Conservation (phyloP, 2,888 invertebrate species). For the Myathropa florea region DNA sequence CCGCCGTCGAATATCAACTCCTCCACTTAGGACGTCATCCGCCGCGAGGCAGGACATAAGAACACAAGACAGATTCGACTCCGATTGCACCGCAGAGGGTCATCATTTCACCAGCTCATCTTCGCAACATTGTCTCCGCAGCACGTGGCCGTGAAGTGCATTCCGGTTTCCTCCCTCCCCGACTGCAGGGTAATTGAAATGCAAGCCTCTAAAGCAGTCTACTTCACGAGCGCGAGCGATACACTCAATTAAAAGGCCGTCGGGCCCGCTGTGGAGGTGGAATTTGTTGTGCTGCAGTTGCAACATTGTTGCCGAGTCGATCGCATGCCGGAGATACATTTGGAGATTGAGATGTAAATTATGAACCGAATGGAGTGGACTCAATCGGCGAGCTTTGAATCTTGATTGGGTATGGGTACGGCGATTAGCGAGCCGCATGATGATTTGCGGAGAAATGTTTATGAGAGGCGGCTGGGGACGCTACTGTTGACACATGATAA, state of each 20-base stretch:
- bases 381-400: neutral
- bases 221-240: slow-evolving; percentile 26
- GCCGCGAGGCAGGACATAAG: neutral
- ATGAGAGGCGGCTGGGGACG: slow-evolving; percentile 1
- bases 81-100: neutral
- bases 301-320: slow-evolving; percentile 38
- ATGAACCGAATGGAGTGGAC: neutral
- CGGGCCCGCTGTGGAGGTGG: neutral
- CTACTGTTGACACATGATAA: too few relatives aligned
- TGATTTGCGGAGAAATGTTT: slow-evolving; percentile 14
- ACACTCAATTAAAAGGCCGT: slow-evolving; percentile 45
- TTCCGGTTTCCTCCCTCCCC: neutral
- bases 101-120: neutral
- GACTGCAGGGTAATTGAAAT: slow-evolving; percentile 21
- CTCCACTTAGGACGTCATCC: neutral
- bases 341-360: neutral
- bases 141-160: neutral
- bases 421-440: neutral
- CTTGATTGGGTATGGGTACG: neutral
- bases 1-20: neutral
- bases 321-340: slow-evolving; percentile 1
- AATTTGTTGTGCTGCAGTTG: neutral
- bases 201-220: slow-evolving; percentile 6
- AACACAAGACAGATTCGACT: neutral
- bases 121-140: neutral